Conservation (phyloP, 2,113 vertebrate genomes). For the Onychostruthus taczanowskii region DNA sequence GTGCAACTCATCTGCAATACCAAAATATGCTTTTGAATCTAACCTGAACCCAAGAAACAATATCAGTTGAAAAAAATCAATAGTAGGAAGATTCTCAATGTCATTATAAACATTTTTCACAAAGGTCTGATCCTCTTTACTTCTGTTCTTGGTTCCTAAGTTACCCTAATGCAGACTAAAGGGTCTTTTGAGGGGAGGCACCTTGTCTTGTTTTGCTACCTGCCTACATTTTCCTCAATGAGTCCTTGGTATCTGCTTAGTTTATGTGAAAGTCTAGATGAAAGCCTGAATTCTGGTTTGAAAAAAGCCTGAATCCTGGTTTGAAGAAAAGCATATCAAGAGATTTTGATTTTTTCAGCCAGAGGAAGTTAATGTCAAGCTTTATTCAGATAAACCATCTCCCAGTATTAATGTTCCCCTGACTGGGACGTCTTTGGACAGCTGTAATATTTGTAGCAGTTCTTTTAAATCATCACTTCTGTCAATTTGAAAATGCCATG, state of each 20-base stretch:
- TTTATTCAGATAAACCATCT: not conserved
- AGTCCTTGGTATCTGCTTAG: not conserved
- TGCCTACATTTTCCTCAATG: not conserved
- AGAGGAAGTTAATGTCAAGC: not conserved
- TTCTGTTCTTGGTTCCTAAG: not conserved
- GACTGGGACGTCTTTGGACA: not conserved
- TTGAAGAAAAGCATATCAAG: not conserved
- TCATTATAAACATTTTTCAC: not conserved
- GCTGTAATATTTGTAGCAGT: conserved; percentile 42
- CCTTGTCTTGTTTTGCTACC: not conserved
- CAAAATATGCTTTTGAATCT: not conserved
- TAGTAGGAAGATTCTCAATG: not conserved
- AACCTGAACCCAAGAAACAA: not conserved
- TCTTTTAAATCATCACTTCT: conserved; percentile 44
- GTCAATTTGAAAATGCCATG: conserved; percentile 15
- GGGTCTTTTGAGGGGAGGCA: not conserved
- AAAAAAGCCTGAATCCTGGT: not conserved
- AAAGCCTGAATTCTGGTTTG: not conserved
- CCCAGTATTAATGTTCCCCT: not conserved
- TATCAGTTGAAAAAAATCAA: not conserved
- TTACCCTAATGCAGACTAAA: not conserved
- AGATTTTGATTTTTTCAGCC: not conserved
- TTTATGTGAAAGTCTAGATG: not conserved
- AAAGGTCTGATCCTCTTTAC: not conserved
- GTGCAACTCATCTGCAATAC: not conserved